Evolutionary conservation across 2,797 vertebrate genomes (phyloP).

Genomic region (Rhodeus uyekii): DNA sequence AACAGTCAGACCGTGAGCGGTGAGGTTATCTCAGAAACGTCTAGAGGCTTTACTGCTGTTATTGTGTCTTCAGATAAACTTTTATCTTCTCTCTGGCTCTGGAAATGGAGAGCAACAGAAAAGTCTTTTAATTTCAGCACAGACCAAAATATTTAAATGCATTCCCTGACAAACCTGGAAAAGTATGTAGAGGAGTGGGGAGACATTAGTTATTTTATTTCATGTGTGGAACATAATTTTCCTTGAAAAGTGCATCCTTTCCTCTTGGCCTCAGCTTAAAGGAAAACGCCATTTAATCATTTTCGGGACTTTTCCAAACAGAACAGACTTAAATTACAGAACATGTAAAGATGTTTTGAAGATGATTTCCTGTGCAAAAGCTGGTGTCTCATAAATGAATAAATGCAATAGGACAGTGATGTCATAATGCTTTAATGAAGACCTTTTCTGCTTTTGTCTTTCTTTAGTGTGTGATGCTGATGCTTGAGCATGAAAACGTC

Average conservation of each 20-base stretch:
- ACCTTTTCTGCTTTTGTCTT: background rate
- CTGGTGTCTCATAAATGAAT: background rate
- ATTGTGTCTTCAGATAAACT: slow-evolving; percentile 33
- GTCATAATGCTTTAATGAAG: no score
- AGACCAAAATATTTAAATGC: background rate
- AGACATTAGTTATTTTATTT: slow-evolving; percentile 36
- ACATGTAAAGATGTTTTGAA: background rate
- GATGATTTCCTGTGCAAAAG: background rate
- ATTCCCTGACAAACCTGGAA: background rate
- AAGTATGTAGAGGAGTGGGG: background rate
- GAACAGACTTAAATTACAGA: slow-evolving; percentile 5
- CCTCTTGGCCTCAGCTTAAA: slow-evolving; percentile 24
- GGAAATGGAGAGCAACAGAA: background rate
- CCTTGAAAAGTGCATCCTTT: slow-evolving; percentile 31
- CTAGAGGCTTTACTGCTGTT: slow-evolving; percentile 31
- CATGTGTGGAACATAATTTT: slow-evolving; percentile 38
- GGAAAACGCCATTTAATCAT: slow-evolving; percentile 33
- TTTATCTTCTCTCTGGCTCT: slow-evolving; percentile 41
- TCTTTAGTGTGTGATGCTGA: background rate
- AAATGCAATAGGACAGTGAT: background rate
- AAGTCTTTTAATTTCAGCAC: background rate
- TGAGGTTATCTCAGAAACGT: slow-evolving; percentile 42
- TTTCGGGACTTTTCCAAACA: background rate
- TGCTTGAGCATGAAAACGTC: no score
- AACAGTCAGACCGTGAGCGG: slow-evolving; percentile 8